These are phyloP conservation scores for Pseudococcus longispinus DNA, from an alignment of 2,888 invertebrate species.

Conservation along the genomic window DNA sequence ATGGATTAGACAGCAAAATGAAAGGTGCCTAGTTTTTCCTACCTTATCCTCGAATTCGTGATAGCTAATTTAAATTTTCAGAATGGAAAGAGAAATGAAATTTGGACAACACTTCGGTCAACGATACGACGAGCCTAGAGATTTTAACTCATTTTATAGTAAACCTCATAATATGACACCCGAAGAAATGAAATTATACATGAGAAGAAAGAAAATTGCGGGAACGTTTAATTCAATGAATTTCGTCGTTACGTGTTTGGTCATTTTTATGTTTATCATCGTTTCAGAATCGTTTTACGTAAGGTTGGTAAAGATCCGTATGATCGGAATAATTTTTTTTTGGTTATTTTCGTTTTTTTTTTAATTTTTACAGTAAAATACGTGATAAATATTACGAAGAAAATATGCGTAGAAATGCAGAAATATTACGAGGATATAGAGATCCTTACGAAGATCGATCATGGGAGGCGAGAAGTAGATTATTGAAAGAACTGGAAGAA, in stretches of 20 bases:
- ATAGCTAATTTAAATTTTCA: neutral
- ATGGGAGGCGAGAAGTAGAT: neutral
- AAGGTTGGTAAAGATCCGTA: neutral
- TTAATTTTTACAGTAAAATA: neutral
- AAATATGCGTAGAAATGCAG: neutral
- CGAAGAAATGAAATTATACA: slow-evolving; percentile 39
- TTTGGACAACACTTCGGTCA: neutral
- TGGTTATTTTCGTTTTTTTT: neutral
- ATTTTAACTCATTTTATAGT: slow-evolving; percentile 22
- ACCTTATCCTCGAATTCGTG: neutral
- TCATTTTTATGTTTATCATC: neutral
- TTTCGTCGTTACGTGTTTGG: neutral
- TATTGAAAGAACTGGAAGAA: neutral
- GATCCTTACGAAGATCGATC: neutral
- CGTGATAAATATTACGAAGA: neutral
- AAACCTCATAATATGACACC: slow-evolving; percentile 12
- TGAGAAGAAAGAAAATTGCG: neutral
- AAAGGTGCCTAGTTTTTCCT: neutral
- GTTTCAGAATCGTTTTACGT: neutral
- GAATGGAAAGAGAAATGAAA: neutral
- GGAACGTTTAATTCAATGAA: neutral
- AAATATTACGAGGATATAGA: neutral
- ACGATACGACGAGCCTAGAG: neutral
- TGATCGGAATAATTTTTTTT: neutral
- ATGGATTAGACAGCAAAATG: slow-evolving; percentile 37